These are phyloP conservation scores for Homalodisca vitripennis DNA, from an alignment of 1,140 invertebrate genomes.

Conservation along the genomic window DNA sequence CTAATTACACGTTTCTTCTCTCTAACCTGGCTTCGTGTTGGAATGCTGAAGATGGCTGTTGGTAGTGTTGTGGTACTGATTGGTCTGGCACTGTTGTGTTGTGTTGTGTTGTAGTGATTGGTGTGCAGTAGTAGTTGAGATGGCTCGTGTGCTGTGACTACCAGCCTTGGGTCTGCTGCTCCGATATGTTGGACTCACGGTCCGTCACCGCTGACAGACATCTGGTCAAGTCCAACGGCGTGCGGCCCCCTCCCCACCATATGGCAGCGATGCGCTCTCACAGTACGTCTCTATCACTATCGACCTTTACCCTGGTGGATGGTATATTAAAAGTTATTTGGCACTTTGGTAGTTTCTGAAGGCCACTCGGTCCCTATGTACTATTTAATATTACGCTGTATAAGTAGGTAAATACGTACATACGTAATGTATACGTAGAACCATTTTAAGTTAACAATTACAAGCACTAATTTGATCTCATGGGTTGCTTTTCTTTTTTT, in stretches of 20 bases:
- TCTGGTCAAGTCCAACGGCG: slow-evolving; percentile 48
- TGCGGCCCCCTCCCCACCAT: slow-evolving; percentile 48
- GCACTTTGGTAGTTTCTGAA: too few relatives aligned
- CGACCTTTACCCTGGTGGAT: too few relatives aligned
- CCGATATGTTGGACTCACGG: slow-evolving; percentile 53
- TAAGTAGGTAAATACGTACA: too few relatives aligned
- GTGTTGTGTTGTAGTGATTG: slow-evolving; percentile 24
- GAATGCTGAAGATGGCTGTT: slow-evolving; percentile 9
- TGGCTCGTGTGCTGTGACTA: not conserved
- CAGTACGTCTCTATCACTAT: too few relatives aligned
- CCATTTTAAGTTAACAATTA: too few relatives aligned
- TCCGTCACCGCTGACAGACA: slow-evolving; percentile 47
- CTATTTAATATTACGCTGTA: too few relatives aligned
- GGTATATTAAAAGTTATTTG: too few relatives aligned
- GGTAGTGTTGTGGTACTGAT: slow-evolving; percentile 35
- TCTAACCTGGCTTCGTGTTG: slow-evolving; percentile 1
- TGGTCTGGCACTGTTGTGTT: slow-evolving; percentile 28
- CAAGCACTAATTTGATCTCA: too few relatives aligned
- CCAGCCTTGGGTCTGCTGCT: too few relatives aligned
- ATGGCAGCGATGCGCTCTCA: slow-evolving; percentile 51
- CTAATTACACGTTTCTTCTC: not conserved
- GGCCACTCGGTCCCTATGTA: too few relatives aligned
- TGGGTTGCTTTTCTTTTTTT: too few relatives aligned
- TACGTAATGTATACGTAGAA: too few relatives aligned
- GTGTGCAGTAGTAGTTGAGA: slow-evolving; percentile 23